A percentile compares a stretch with the other conserved stretches of the same genome.
phyloP scores from a whole-genome alignment of 2,888 invertebrate species.

The Andrena chrysosceles region DNA sequence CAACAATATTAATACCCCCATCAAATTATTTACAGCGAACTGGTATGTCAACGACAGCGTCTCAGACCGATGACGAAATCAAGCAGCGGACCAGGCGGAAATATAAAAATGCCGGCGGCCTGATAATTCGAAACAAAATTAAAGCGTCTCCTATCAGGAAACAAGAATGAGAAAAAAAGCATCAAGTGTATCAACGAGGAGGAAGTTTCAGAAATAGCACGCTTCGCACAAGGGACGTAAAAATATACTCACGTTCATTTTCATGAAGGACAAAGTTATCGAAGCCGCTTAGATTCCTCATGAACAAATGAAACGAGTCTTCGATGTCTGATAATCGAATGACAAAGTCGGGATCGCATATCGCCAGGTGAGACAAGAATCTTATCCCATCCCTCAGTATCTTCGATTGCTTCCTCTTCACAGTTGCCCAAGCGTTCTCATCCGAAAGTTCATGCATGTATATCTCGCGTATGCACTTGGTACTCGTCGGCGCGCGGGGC shows the following conservation, averaged over 20 bases:
- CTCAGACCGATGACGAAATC: constrained; percentile 11
- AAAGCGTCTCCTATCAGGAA: constrained; percentile 13
- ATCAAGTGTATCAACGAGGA: constrained; percentile 10
- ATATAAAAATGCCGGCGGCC: constrained; percentile 28
- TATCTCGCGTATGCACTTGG: constrained; percentile 21
- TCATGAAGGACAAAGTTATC: constrained; percentile 75
- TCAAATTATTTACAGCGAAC: too few species aligned
- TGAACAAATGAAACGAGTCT: constrained; percentile 78
- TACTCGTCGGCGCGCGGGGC: neutral
- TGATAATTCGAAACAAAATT: constrained; percentile 44
- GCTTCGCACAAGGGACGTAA: neutral
- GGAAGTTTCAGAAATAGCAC: constrained; percentile 15
- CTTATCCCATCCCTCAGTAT: constrained; percentile 77
- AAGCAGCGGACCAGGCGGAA: constrained; percentile 19
- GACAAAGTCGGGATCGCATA: constrained; percentile 78
- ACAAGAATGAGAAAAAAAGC: constrained; percentile 5
- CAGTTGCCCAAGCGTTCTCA: constrained; percentile 70
- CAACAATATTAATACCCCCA: too few species aligned
- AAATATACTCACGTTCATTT: constrained; percentile 78
- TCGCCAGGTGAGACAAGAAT: constrained; percentile 78
- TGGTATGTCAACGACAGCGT: neutral
- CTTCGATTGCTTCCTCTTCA: constrained; percentile 72
- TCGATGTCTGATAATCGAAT: constrained; percentile 77
- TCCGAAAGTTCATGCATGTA: constrained; percentile 58
- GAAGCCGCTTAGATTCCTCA: constrained; percentile 72